Evolutionary conservation across 2,888 invertebrate genomes (phyloP).

Genomic region (Eulithis prunata): DNA sequence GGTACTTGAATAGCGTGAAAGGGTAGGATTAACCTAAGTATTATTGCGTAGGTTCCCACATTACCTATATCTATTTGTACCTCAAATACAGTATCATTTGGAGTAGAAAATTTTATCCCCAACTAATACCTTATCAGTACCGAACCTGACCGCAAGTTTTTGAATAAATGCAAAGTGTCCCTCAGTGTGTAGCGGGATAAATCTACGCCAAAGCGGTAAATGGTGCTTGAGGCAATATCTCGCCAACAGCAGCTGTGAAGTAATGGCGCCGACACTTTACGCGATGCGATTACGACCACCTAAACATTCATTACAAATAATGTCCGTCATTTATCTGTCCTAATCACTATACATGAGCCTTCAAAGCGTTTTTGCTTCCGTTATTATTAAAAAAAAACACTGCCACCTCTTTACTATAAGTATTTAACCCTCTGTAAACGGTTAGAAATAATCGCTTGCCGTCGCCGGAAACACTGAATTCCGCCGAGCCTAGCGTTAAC

Average conservation of each 20-base stretch:
- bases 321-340: conserved; percentile 83
- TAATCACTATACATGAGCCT: conserved; percentile 75
- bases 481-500: conserved; percentile 61
- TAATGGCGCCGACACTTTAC: conserved; percentile 83
- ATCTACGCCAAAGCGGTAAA: conserved; percentile 72
- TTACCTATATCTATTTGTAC: not conserved
- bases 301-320: conserved; percentile 85
- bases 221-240: conserved; percentile 79
- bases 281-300: conserved; percentile 83
- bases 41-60: not conserved
- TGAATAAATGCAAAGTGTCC: conserved; percentile 56
- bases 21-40: not conserved
- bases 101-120: conserved; percentile 4
- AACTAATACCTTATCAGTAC: conserved; percentile 26
- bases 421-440: conserved; percentile 29
- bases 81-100: conserved; percentile 3
- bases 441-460: conserved; percentile 36
- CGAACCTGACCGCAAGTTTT: conserved; percentile 46
- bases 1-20: not conserved
- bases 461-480: conserved; percentile 31
- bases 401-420: conserved; percentile 38
- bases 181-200: conserved; percentile 63
- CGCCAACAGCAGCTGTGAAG: conserved; percentile 80
- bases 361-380: conserved; percentile 54
- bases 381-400: conserved; percentile 53